Conservation (phyloP, 2,888 invertebrate species). For the Coremacera marginata region DNA sequence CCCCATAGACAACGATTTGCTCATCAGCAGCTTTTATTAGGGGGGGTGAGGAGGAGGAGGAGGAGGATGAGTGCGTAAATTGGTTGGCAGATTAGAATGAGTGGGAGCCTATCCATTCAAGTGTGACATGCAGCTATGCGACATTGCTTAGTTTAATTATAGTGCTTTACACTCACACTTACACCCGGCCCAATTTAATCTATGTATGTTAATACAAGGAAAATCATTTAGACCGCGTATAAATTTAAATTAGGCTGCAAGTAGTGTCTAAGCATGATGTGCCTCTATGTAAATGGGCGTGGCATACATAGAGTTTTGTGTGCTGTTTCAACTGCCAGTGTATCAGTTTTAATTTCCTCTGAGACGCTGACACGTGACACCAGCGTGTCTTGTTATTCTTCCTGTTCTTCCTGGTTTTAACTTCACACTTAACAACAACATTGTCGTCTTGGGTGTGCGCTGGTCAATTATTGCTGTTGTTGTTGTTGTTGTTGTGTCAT, state of each 20-base stretch:
- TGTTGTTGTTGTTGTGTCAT: conserved; percentile 26
- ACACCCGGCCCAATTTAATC: not conserved
- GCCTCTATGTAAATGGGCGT: not conserved
- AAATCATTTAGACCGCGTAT: conserved; percentile 37
- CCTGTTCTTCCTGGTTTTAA: not conserved
- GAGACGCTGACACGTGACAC: conserved; percentile 40
- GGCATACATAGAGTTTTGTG: not conserved
- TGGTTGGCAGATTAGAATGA: not conserved
- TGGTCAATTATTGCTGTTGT: not conserved
- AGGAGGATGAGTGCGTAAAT: not conserved
- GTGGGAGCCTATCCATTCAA: not conserved
- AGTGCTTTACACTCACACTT: conserved; percentile 7
- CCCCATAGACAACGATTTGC: conserved; percentile 32
- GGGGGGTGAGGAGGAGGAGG: too few species aligned
- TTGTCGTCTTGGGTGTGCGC: not conserved
- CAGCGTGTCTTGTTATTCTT: conserved; percentile 16
- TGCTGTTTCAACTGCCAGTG: conserved; percentile 26
- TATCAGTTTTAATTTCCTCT: conserved; percentile 49
- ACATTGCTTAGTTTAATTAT: conserved; percentile 45
- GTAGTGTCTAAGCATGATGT: conserved; percentile 40
- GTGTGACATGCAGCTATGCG: not conserved
- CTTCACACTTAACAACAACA: not conserved
- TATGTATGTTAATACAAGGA: conserved; percentile 8
- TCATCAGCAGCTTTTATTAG: conserved; percentile 21
- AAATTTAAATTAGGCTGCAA: conserved; percentile 48